These are phyloP conservation scores for Diaphora mendica DNA, from an alignment of 2,888 invertebrate species.

Conservation along the genomic window DNA sequence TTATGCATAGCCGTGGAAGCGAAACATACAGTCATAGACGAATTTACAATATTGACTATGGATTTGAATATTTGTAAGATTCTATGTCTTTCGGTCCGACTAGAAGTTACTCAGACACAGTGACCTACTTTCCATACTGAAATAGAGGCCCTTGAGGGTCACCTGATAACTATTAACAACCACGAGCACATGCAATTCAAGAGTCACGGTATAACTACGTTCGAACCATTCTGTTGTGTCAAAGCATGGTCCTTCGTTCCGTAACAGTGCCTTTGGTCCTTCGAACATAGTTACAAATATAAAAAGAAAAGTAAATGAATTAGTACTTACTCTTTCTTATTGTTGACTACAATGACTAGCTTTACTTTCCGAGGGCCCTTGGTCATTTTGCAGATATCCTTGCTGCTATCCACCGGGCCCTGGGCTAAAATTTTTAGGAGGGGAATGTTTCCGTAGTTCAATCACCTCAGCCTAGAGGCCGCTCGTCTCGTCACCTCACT, in stretches of 20 bases:
- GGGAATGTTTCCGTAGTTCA: conserved; percentile 79
- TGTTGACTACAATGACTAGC: conserved; percentile 87
- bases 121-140: neutral
- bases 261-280: neutral
- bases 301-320: conserved; percentile 15
- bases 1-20: no score
- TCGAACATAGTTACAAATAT: neutral
- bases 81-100: neutral
- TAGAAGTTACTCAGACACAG: neutral
- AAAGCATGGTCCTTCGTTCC: neutral
- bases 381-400: conserved; percentile 85
- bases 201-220: no score
- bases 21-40: no score
- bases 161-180: no score
- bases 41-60: no score
- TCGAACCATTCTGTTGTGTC: no score
- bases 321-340: conserved; percentile 85
- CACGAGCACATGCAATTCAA: neutral
- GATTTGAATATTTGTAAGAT: neutral
- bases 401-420: conserved; percentile 81
- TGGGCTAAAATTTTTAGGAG: conserved; percentile 82
- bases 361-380: conserved; percentile 87
- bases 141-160: neutral
- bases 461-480: conserved; percentile 73
- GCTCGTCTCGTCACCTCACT: conserved; percentile 74